A percentile compares a stretch with the other conserved stretches of the same genome.
phyloP scores from a whole-genome alignment of 2,888 invertebrate genomes.

The Ochlodes sylvanus region DNA sequence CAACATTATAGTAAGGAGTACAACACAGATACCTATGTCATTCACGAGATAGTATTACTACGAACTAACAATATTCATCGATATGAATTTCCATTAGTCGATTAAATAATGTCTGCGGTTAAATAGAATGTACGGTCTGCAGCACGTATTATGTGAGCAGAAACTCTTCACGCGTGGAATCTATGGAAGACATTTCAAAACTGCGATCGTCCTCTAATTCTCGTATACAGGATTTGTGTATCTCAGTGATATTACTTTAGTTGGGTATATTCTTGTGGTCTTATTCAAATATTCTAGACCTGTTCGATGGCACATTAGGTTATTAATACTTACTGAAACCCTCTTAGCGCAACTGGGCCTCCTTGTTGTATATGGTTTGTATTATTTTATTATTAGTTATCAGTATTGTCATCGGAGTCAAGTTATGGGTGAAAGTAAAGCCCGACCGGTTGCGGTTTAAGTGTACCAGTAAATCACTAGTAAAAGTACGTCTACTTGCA shows the following conservation, averaged over 20 bases:
- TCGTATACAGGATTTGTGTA: not conserved
- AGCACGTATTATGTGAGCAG: not conserved
- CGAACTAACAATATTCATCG: not conserved
- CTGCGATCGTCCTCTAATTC: not conserved
- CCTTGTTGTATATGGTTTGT: no score
- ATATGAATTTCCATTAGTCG: conserved; percentile 3
- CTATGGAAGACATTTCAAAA: conserved; percentile 2
- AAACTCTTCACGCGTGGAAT: not conserved
- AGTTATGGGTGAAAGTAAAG: no score
- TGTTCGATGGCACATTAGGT: no score
- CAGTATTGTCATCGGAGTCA: no score
- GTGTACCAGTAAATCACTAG: no score
- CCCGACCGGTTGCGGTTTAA: no score
- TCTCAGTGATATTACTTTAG: not conserved
- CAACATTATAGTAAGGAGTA: no score
- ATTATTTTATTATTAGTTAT: no score
- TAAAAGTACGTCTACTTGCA: no score
- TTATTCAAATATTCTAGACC: no score
- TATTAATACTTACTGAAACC: no score
- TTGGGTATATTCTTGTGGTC: not conserved
- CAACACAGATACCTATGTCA: not conserved
- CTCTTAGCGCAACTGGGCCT: no score
- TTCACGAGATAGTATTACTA: not conserved
- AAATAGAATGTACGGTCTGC: conserved; percentile 1
- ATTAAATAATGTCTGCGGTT: not conserved